Evolutionary conservation across 2,113 vertebrate species (phyloP).

Genomic region (Brachypodius melanocephalos): DNA sequence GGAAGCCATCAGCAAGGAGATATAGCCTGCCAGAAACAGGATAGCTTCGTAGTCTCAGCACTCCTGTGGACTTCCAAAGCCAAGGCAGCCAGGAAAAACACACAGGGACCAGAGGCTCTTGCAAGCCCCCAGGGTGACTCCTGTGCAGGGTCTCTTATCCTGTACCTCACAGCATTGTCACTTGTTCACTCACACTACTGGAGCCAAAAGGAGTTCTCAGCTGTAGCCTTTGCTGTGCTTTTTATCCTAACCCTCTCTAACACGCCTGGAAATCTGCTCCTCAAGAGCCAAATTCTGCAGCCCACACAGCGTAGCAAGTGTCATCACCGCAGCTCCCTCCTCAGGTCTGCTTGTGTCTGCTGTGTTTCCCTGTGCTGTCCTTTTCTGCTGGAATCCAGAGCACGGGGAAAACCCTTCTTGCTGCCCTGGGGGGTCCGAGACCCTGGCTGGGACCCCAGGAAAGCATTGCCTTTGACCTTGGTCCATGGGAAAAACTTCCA

Average conservation of each 20-base stretch:
- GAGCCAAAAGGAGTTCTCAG: background rate
- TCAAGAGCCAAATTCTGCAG: background rate
- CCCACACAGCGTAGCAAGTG: too few relatives aligned
- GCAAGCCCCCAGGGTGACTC: background rate
- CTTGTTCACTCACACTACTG: background rate
- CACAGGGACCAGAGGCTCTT: background rate
- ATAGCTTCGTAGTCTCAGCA: background rate
- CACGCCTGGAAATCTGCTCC: background rate
- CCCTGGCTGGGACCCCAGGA: too few relatives aligned
- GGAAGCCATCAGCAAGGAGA: background rate
- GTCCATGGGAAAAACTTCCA: too few relatives aligned
- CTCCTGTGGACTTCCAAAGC: background rate
- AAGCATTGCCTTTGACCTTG: too few relatives aligned
- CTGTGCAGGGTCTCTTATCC: background rate
- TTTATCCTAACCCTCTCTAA: background rate
- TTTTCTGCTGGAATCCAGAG: background rate
- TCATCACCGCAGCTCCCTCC: background rate
- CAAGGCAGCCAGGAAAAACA: background rate
- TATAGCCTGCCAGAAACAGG: background rate
- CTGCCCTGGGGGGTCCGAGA: too few relatives aligned
- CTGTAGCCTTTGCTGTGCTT: background rate
- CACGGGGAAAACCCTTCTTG: too few relatives aligned
- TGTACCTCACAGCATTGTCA: background rate
- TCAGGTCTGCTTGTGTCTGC: background rate
- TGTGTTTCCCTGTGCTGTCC: accelerated